Percentiles rank a stretch among this genome's conserved stretches.
Evolutionary conservation across 2,888 invertebrate species (phyloP).

Genomic region (Pachymerium ferrugineum): DNA sequence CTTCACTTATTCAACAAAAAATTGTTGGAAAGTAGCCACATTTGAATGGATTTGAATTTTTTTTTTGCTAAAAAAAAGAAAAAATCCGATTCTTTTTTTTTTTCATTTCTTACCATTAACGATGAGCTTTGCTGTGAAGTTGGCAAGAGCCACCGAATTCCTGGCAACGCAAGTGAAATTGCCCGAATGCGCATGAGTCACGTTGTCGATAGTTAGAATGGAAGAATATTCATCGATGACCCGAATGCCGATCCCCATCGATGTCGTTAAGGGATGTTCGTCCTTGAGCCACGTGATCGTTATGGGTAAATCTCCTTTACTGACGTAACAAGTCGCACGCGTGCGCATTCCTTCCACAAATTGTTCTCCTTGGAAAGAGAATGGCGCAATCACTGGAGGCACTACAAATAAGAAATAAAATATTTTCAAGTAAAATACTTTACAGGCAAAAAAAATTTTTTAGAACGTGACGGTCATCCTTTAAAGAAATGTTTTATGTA

Average conservation of each 20-base stretch:
- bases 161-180: constrained; percentile 55
- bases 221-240: constrained; percentile 39
- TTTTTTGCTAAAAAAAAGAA: not conserved
- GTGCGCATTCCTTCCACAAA: constrained; percentile 71
- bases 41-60: too few species aligned
- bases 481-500: not conserved
- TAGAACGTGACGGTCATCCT: too few species aligned
- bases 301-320: constrained; percentile 73
- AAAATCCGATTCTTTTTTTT: not conserved
- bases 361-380: constrained; percentile 63
- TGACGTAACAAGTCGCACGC: constrained; percentile 64
- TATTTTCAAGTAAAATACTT: not conserved
- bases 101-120: constrained; percentile 48
- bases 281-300: constrained; percentile 71
- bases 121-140: constrained; percentile 47
- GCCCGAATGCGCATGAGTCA: constrained; percentile 49
- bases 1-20: too few species aligned
- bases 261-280: constrained; percentile 53
- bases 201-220: constrained; percentile 41
- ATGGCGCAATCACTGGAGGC: constrained; percentile 68
- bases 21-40: too few species aligned
- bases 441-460: not conserved
- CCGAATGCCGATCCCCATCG: constrained; percentile 40
- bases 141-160: constrained; percentile 49
- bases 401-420: constrained; percentile 52